Conservation (phyloP, 2,888 invertebrate species). For the Dione vanillae region DNA sequence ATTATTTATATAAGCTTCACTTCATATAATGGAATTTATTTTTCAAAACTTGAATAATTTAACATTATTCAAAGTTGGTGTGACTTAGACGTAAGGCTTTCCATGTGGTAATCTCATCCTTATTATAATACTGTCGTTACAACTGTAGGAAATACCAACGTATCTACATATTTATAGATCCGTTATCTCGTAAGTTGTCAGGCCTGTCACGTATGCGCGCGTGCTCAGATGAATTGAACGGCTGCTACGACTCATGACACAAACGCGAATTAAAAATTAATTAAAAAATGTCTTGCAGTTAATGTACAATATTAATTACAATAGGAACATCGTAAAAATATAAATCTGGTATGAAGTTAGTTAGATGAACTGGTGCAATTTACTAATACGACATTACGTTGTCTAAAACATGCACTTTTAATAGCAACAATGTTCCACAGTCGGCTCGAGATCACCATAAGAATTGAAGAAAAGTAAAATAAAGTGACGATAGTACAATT, state of each 20-base stretch:
- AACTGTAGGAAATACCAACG: slow-evolving; percentile 31
- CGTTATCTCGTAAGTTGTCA: slow-evolving; percentile 59
- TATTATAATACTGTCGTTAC: slow-evolving; percentile 60
- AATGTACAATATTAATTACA: slow-evolving; percentile 34
- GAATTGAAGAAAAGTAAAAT: not conserved
- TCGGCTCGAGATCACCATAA: not conserved
- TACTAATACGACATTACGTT: no score
- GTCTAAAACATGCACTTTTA: no score
- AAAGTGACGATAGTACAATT: not conserved
- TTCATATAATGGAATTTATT: slow-evolving; percentile 4
- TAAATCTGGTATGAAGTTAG: no score
- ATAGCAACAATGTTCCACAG: no score
- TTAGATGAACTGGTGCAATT: no score
- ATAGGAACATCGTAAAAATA: no score
- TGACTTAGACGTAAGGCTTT: slow-evolving; percentile 17
- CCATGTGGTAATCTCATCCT: slow-evolving; percentile 53
- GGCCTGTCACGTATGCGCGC: slow-evolving; percentile 64
- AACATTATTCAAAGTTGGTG: slow-evolving; percentile 11
- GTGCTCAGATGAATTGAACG: slow-evolving; percentile 66
- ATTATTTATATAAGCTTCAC: slow-evolving; percentile 2
- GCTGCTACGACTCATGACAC: slow-evolving; percentile 49
- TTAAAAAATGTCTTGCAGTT: slow-evolving; percentile 38
- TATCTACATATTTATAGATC: slow-evolving; percentile 60
- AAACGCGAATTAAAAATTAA: slow-evolving; percentile 48
- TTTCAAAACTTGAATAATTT: not conserved